Conservation (phyloP, 2,797 vertebrate genomes). For the Oreonectes daqikongensis region DNA sequence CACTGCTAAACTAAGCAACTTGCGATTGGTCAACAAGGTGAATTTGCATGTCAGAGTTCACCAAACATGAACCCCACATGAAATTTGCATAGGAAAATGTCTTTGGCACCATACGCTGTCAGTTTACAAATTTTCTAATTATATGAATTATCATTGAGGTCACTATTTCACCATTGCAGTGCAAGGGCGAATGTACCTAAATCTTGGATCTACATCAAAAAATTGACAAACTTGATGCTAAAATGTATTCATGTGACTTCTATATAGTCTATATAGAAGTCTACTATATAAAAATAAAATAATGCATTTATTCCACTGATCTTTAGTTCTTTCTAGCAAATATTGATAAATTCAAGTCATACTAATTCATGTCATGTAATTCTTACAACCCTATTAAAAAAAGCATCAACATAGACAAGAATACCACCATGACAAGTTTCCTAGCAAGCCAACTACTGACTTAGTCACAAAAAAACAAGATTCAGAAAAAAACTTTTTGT, state of each 20-base stretch:
- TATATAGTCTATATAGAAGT: background rate
- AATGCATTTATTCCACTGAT: background rate
- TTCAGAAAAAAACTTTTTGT: background rate
- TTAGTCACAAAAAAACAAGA: background rate
- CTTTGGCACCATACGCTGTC: background rate
- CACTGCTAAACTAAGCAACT: constrained; percentile 7
- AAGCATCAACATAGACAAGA: too few relatives aligned
- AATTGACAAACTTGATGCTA: too few relatives aligned
- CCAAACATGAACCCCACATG: background rate
- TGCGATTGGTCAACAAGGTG: background rate
- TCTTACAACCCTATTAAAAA: too few relatives aligned
- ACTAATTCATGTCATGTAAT: too few relatives aligned
- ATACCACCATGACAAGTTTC: background rate
- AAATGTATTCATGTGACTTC: too few relatives aligned
- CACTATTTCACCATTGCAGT: background rate
- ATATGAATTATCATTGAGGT: background rate
- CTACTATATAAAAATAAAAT: background rate
- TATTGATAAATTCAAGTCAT: background rate
- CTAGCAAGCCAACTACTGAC: background rate
- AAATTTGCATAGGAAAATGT: background rate
- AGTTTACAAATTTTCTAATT: background rate
- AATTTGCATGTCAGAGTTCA: constrained; percentile 7
- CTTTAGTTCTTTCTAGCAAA: background rate
- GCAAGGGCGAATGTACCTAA: background rate
- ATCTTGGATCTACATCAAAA: too few relatives aligned